Conservation (phyloP, 1,140 invertebrate species). For the Euura lappo region DNA sequence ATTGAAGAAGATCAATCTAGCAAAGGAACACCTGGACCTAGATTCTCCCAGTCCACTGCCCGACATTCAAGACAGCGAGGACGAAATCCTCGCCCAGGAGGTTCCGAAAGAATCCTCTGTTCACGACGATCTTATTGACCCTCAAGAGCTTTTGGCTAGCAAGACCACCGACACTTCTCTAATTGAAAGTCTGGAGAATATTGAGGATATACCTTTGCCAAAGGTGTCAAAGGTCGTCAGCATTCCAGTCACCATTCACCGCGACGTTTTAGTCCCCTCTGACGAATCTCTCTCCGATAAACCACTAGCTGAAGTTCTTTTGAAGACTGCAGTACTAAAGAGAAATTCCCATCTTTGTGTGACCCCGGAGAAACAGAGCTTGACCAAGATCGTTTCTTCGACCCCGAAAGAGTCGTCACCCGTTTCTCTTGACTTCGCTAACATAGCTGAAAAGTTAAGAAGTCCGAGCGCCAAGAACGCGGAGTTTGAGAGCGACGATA, state of each 20-base stretch:
- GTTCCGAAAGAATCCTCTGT: not conserved
- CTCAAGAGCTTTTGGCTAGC: no score
- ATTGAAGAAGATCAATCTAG: slow-evolving; percentile 43
- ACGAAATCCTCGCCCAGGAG: not conserved
- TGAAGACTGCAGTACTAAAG: not conserved
- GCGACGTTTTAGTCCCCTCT: not conserved
- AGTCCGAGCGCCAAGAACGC: not conserved
- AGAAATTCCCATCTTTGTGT: slow-evolving; percentile 1
- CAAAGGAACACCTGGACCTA: slow-evolving; percentile 48
- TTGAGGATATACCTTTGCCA: not conserved
- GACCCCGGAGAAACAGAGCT: not conserved
- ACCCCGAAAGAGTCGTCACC: not conserved
- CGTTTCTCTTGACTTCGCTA: slow-evolving; percentile 26
- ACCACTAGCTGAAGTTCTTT: slow-evolving; percentile 9
- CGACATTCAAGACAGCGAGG: not conserved
- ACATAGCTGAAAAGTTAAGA: slow-evolving; percentile 30
- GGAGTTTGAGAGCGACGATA: slow-evolving; percentile 46
- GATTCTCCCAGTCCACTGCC: slow-evolving; percentile 32
- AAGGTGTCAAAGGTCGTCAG: not conserved
- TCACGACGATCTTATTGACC: not conserved
- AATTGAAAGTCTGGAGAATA: not conserved
- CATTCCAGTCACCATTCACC: not conserved
- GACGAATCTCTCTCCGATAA: not conserved
- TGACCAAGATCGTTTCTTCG: not conserved
- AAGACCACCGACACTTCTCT: no score